A percentile compares a stretch with the other conserved stretches of the same genome.
phyloP scores from a whole-genome alignment of 2,797 vertebrate genomes.

The Myoxocephalus aenaeus region DNA sequence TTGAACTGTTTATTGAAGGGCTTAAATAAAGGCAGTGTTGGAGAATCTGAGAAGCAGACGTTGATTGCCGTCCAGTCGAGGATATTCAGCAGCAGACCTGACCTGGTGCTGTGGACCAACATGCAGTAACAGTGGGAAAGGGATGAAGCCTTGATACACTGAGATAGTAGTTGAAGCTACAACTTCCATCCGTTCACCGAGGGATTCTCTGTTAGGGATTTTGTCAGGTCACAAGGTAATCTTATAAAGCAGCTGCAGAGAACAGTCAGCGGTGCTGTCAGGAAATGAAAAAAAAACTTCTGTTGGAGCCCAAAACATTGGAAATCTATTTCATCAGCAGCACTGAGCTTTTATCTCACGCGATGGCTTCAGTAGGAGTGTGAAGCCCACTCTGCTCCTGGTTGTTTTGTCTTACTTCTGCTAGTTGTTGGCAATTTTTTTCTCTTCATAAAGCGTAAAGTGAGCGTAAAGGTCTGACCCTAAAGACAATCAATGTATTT shows the following conservation, averaged over 20 bases:
- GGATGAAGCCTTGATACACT: constrained; percentile 2
- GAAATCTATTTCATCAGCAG: constrained; percentile 39
- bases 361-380: constrained; percentile 9
- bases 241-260: constrained; percentile 42
- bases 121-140: not conserved
- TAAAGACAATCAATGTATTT: not conserved
- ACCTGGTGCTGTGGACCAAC: not conserved
- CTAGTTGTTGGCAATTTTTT: not conserved
- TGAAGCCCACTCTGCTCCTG: not conserved
- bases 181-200: constrained; percentile 14
- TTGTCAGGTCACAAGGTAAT: constrained; percentile 46
- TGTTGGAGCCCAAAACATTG: constrained; percentile 40
- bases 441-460: not conserved
- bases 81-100: constrained; percentile 2
- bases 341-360: constrained; percentile 18
- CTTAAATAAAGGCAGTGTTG: not conserved
- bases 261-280: constrained; percentile 36
- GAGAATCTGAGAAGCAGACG: constrained; percentile 1
- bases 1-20: not conserved
- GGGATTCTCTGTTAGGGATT: constrained; percentile 37
- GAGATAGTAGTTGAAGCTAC: constrained; percentile 11
- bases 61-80: not conserved
- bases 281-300: constrained; percentile 38
- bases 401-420: not conserved
- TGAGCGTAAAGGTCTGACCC: not conserved